phyloP scores from a whole-genome alignment of 2,888 invertebrate genomes.

The Torymus tubicola region DNA sequence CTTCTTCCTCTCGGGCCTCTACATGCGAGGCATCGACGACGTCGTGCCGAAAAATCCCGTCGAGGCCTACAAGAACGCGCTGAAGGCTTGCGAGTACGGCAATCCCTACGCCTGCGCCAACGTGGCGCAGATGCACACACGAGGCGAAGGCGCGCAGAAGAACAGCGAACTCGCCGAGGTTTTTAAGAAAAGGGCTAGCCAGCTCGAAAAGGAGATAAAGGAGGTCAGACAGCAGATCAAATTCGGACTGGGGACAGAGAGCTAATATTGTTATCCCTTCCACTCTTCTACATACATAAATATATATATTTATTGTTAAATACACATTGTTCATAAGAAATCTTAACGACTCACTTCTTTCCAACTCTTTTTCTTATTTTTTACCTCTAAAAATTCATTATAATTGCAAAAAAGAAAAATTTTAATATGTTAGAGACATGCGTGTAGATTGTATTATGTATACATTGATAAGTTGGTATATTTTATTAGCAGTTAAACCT shows the following conservation, averaged over 20 bases:
- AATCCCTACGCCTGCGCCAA: slow-evolving; percentile 94
- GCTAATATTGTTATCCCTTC: not conserved
- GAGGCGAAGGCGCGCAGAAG: slow-evolving; percentile 84
- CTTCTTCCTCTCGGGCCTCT: slow-evolving; percentile 88
- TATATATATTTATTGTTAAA: too few species aligned
- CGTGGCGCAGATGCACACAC: slow-evolving; percentile 90
- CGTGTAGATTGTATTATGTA: too few species aligned
- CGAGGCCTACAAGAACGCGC: slow-evolving; percentile 87
- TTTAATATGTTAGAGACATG: too few species aligned
- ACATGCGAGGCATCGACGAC: slow-evolving; percentile 84
- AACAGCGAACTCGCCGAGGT: slow-evolving; percentile 85
- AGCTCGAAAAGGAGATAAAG: slow-evolving; percentile 76
- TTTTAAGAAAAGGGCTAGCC: slow-evolving; percentile 66
- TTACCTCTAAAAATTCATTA: too few species aligned
- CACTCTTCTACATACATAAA: too few species aligned
- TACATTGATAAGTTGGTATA: too few species aligned
- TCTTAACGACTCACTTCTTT: too few species aligned
- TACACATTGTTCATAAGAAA: too few species aligned
- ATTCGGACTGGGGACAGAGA: slow-evolving; percentile 64
- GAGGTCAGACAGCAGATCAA: slow-evolving; percentile 84
- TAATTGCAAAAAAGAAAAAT: too few species aligned
- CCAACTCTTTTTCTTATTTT: too few species aligned
- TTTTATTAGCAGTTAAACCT: too few species aligned
- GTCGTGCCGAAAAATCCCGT: slow-evolving; percentile 81
- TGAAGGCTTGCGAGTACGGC: slow-evolving; percentile 89